phyloP scores from a whole-genome alignment of 2,113 vertebrate genomes.

The Ailurus styani region DNA sequence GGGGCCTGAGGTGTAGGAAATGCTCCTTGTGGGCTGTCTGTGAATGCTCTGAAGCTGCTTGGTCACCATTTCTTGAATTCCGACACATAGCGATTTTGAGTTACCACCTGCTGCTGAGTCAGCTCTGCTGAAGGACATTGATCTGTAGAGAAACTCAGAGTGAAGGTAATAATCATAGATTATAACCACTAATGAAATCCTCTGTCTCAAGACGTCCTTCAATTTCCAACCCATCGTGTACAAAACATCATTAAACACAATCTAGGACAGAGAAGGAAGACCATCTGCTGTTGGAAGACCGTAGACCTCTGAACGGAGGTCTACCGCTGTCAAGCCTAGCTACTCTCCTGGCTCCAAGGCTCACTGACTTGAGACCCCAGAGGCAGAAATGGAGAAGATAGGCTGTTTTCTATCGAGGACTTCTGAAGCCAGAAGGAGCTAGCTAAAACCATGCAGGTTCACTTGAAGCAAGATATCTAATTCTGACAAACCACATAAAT shows the following conservation, averaged over 20 bases:
- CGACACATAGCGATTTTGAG: neutral
- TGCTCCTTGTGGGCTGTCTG: no score
- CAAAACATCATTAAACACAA: neutral
- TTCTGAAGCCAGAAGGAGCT: neutral
- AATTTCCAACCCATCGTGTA: neutral
- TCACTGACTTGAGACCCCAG: neutral
- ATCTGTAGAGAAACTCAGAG: neutral
- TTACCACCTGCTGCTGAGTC: neutral
- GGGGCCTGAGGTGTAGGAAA: fast-evolving
- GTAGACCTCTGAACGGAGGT: fast-evolving
- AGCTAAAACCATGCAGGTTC: neutral
- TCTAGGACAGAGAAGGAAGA: neutral
- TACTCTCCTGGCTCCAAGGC: neutral
- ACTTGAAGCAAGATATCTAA: neutral
- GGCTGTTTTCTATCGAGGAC: fast-evolving
- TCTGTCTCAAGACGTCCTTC: neutral
- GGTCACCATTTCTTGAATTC: neutral
- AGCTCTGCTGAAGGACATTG: neutral
- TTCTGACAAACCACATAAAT: neutral
- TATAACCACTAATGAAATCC: neutral
- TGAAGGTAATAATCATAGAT: neutral
- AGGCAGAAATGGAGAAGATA: neutral
- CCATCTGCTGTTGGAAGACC: neutral
- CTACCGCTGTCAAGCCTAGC: neutral
- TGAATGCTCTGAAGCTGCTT: neutral